Evolutionary conservation across 2,888 invertebrate genomes (phyloP).

Genomic region (Chymomyza procnemis): DNA sequence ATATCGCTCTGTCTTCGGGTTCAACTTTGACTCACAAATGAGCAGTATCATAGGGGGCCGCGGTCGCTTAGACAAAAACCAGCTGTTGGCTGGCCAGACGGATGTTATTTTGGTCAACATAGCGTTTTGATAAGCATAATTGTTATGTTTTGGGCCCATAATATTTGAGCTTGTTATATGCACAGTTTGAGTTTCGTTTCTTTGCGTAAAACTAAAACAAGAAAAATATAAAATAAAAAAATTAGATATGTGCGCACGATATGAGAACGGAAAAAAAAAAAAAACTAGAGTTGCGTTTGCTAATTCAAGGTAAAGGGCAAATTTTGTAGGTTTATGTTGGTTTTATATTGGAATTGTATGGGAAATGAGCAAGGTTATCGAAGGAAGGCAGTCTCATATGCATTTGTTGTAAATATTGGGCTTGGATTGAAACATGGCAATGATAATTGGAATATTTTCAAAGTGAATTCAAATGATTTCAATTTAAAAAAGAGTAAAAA

Average conservation of each 20-base stretch:
- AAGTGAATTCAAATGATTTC: too few species aligned
- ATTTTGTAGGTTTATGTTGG: neutral
- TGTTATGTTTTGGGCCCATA: neutral
- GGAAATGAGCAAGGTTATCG: neutral
- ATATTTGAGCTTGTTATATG: neutral
- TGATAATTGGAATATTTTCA: too few species aligned
- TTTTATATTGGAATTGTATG: neutral
- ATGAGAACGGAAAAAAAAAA: conserved; percentile 31
- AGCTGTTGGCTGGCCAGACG: conserved; percentile 8
- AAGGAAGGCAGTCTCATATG: neutral
- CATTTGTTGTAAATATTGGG: neutral
- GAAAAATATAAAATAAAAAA: too few species aligned
- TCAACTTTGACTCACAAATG: conserved; percentile 59
- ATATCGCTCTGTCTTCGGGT: neutral
- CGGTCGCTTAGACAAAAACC: conserved; percentile 6
- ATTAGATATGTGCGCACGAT: conserved; percentile 62
- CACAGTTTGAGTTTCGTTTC: neutral
- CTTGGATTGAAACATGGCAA: neutral
- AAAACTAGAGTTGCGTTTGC: conserved; percentile 33
- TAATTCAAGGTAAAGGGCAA: conserved; percentile 58
- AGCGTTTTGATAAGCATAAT: neutral
- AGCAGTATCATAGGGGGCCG: conserved; percentile 15
- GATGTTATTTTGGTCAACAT: conserved; percentile 4
- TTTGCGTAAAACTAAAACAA: conserved; percentile 9
- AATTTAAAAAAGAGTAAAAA: too few species aligned